Evolutionary conservation across 2,797 vertebrate genomes (phyloP), one percentile per base, ranked within the genome.

Genomic region (Xiphophorus birchmanni): DNA sequence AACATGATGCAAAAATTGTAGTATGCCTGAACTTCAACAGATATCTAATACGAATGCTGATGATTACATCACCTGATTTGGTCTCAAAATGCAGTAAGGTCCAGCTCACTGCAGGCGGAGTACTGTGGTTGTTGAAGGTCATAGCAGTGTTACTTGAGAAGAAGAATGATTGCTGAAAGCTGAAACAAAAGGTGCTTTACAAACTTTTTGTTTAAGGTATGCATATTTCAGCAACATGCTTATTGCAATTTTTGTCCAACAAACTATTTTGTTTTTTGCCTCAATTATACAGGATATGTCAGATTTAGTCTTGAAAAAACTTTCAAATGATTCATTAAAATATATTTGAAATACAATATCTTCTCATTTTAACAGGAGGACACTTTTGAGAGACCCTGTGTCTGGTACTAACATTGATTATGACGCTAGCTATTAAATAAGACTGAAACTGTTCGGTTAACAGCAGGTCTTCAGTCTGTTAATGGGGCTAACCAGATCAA

Each of bases 21-120:
- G 42, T 44, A 74, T 80, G 65, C 21, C 47, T 52, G 76, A 83
- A 76, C 74, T 52, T 78, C 74, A 12, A n/a, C 5, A 44, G 40
- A 75, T 86, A 75, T 78, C 76, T 80, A 63, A 73, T 74, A 9
- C 37, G 17, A 11, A 73, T 52, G 48, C 75, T 76, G 65, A 79
- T 23, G 72, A 60, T 74, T 74, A 15, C 71, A 60, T 80, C 81
- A 71, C 78, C 78, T 71, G 63, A 74, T 69, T 82, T 84, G 5
- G 90, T 80, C 72, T 50, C 35, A 80, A 81, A 87, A 84, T 87
- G 88, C 69, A 87, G 91, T 91, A 90, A 89, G 90, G 88, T 91
- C 88, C 76, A 6, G 60, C 77, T 84, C 79, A 54, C 91, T 74
- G 1, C 89, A 84, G 82, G 74, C 83, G 48, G 74, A n/a, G 63